Evolutionary conservation across 1,140 invertebrate genomes (phyloP).

Genomic region (Heliconius congener): DNA sequence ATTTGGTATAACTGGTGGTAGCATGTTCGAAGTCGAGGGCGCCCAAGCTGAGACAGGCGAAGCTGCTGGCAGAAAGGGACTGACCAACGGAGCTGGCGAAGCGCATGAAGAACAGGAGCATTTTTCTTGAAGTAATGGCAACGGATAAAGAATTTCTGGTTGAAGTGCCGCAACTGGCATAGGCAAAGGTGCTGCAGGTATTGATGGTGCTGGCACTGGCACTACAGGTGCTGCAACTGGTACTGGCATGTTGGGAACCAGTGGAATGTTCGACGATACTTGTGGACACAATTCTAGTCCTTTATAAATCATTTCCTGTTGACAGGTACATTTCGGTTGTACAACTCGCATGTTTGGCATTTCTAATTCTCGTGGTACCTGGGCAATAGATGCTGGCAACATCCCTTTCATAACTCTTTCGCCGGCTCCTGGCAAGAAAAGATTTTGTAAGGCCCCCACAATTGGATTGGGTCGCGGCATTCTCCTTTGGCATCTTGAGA

Average conservation of each 20-base stretch:
- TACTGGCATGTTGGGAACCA: slow-evolving; percentile 14
- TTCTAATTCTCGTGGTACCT: slow-evolving; percentile 15
- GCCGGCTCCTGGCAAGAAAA: slow-evolving; percentile 39
- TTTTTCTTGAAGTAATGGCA: slow-evolving; percentile 32
- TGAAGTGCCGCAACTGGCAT: slow-evolving; percentile 7
- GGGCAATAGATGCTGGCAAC: slow-evolving; percentile 1
- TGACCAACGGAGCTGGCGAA: slow-evolving; percentile 40
- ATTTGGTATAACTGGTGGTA: slow-evolving; percentile 44
- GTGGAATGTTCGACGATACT: slow-evolving; percentile 13
- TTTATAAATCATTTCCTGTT: slow-evolving; percentile 18
- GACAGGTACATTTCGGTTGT: slow-evolving; percentile 22
- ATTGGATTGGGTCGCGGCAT: slow-evolving; percentile 32
- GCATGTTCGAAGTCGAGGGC: slow-evolving; percentile 43
- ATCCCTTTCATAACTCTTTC: slow-evolving; percentile 36
- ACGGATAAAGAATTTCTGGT: neutral
- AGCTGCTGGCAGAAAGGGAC: slow-evolving; percentile 54
- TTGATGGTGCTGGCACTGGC: slow-evolving; percentile 15
- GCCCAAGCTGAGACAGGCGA: slow-evolving; percentile 54
- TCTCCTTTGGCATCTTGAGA: slow-evolving; percentile 28
- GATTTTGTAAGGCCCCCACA: slow-evolving; percentile 40
- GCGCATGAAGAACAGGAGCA: slow-evolving; percentile 28
- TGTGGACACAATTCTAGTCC: slow-evolving; percentile 17
- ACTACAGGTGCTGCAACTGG: slow-evolving; percentile 12
- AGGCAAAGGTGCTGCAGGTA: neutral
- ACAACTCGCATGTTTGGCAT: slow-evolving; percentile 20